Conservation (phyloP, 2,888 invertebrate species). For the Ptychoptera albimana region DNA sequence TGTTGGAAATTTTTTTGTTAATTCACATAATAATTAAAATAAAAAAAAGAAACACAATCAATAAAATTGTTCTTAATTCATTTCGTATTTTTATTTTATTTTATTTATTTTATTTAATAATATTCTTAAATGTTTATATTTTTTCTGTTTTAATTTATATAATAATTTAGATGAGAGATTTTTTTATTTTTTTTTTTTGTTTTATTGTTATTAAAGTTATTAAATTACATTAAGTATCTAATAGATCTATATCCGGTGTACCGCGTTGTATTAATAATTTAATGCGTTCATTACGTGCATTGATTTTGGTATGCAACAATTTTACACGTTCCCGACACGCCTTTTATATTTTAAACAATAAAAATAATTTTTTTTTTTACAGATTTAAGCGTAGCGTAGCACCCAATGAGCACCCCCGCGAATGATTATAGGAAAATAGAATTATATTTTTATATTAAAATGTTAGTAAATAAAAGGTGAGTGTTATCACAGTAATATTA, state of each 20-base stretch:
- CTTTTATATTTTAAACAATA: conserved; percentile 30
- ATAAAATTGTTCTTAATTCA: too few relatives aligned
- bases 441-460: conserved; percentile 9
- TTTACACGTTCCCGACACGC: conserved; percentile 73
- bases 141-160: neutral
- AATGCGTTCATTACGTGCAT: conserved; percentile 74
- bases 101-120: neutral
- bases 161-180: conserved; percentile 4
- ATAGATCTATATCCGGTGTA: conserved; percentile 63
- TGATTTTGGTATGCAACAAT: conserved; percentile 73
- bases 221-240: conserved; percentile 40
- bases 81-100: neutral
- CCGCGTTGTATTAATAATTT: conserved; percentile 77
- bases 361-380: too few relatives aligned
- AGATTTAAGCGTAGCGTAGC: conserved; percentile 3
- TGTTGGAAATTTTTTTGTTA: too few relatives aligned
- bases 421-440: too few relatives aligned
- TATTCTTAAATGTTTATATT: neutral
- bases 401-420: conserved; percentile 15
- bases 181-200: conserved; percentile 7
- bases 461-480: conserved; percentile 20
- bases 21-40: too few relatives aligned
- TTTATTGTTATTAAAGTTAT: neutral
- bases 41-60: too few relatives aligned
- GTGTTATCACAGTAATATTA: too few relatives aligned